Base-by-base conservation (phyloP, 2,797 vertebrate species). In the Acipenser transmontanus region DNA sequence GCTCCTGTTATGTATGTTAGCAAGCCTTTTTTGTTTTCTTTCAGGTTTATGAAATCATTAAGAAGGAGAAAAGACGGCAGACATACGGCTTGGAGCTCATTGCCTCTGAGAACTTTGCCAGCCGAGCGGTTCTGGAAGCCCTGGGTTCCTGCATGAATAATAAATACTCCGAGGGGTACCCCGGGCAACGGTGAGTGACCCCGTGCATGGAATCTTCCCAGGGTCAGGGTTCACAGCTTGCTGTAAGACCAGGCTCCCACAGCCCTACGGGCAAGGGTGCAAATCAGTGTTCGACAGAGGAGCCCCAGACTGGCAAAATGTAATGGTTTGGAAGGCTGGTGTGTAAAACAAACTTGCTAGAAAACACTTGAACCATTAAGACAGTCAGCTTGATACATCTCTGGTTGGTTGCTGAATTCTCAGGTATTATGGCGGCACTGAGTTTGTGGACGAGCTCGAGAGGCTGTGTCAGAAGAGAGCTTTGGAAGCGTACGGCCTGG, bases 101-200 rank as follows among this genome's bases (percentile, higher is more conserved):
- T 0, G 96, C 97, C 0, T 98, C 95, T 0, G 97, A 99, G 85
- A 98, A 98, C 78, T 99, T 99, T 12, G 84, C 97, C 0, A 99
- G 97, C 84, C 87, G 94, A 71, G 96, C 96, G 0, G 96, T 99
- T 48, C 81, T 99, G 59, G 97, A 99, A 73, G 96, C 96, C 8
- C 82, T 99, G 13, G 95, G 97, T 1, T 98, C 97, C 66, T 99
- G 97, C 74, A 76, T 98, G 91, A 97, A 97, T 84, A 99, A 99
- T 85, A 99, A 99, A 77, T 99, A 99, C 78, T 99, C 97, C 0
- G 97, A 99, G 73, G 97, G 97, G 0, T 99, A 99, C 80, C 96
- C 95, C 0, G 96, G 95, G 57, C 96, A 97, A 83, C 96, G 97
- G 97, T 99, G 73, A 34, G 12, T 9, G 6, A 57, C 2, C 12